phyloP scores from a whole-genome alignment of 2,888 invertebrate genomes.

The Disparrhopalites patrizii region DNA sequence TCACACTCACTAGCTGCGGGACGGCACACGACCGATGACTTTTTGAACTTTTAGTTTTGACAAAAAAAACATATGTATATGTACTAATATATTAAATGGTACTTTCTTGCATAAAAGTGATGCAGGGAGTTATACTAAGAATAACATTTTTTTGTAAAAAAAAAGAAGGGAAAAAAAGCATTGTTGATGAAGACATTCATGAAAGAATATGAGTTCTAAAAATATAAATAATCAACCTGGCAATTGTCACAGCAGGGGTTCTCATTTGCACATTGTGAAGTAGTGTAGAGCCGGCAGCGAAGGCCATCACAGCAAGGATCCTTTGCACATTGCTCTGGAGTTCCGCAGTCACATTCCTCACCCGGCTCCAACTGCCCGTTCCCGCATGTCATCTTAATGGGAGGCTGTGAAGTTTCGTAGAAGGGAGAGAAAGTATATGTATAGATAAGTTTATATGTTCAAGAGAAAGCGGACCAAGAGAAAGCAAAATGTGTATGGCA shows the following conservation, averaged over 20 bases:
- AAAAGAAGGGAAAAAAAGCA: too few relatives aligned
- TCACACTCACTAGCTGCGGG: slow-evolving; percentile 89
- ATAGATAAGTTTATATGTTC: not conserved
- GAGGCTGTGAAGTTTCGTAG: slow-evolving; percentile 42
- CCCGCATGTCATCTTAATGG: slow-evolving; percentile 73
- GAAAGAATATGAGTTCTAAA: too few relatives aligned
- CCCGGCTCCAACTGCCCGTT: slow-evolving; percentile 91
- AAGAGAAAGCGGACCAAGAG: not conserved
- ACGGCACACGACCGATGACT: slow-evolving; percentile 76
- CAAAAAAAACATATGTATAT: slow-evolving; percentile 27
- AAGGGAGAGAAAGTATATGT: not conserved
- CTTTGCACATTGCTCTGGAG: slow-evolving; percentile 78
- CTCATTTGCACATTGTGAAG: slow-evolving; percentile 89
- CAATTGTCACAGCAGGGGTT: slow-evolving; percentile 40
- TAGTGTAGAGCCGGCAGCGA: slow-evolving; percentile 89
- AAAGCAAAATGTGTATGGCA: not conserved
- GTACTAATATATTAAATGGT: not conserved
- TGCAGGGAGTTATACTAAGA: too few relatives aligned
- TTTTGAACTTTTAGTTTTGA: slow-evolving; percentile 69
- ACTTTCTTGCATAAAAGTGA: not conserved
- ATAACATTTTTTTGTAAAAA: too few relatives aligned
- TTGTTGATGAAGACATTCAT: too few relatives aligned
- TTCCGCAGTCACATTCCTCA: slow-evolving; percentile 97
- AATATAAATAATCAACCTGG: too few relatives aligned
- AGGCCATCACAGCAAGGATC: slow-evolving; percentile 98